Base-by-base conservation (phyloP, 2,113 vertebrate genomes). In the Varanus salvator region DNA sequence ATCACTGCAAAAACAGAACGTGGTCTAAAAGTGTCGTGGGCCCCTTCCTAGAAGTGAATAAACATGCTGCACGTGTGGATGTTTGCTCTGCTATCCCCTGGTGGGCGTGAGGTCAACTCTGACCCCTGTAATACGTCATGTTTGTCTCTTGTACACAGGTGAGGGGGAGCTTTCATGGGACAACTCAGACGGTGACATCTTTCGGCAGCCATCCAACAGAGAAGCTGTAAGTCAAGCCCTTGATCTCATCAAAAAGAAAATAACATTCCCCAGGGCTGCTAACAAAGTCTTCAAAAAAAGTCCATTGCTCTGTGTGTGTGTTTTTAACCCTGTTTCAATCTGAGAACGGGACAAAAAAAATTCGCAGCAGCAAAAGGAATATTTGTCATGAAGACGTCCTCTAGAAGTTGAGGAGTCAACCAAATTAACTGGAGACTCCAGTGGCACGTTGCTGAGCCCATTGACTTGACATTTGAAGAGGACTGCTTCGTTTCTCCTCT, bases 101-200 rank as follows among this genome's bases (percentile, higher is more conserved):
- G 80, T 44, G 21, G 34, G 21, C 4, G 34, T 8, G 7, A 6
- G 4, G 15, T 44, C 52, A 44, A 4, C 8, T 34, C 25, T 89
- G 81, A 17, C 27, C 84, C 8, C 76, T 50, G 31, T 87, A 72
- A 93, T 69, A 50, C 66, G 48, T 80, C 60, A 52, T 50, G 94
- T 14, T 77, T 95, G 31, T 77, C 95, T 93, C 86, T 92, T 90
- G 19, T 3, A 1, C 84, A 77, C 95, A 98, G 98, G 97, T 80
- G 97, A 98, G 92, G 97, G 97, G 92, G 97, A 98, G 81, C 88
- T 97, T 48, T 97, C 97, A 0, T 98, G 97, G 97, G 98, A 98
- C 89, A 97, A 97, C 87, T 94, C 96, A 5, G 97, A 98, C 1
- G 96, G 95, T 75, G 97, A 98, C 82, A 97, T 97, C 93, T 97